Evolutionary conservation across 1,140 invertebrate genomes (phyloP).

Genomic region (Drosophila sp.): DNA sequence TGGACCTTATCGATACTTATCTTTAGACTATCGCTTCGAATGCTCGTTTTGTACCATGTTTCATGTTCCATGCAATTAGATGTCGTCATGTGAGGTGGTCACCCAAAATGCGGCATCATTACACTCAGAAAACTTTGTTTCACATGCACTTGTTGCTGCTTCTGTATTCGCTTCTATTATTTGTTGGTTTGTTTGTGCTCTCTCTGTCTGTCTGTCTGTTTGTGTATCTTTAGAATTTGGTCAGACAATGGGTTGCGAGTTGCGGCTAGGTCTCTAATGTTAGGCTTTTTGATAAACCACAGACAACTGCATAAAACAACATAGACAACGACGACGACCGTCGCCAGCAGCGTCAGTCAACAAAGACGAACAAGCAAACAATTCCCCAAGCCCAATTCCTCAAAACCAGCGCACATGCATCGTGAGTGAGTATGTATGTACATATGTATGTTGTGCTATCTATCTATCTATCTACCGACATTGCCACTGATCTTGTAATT

Average conservation of each 20-base stretch:
- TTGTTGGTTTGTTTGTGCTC: slow-evolving; percentile 34
- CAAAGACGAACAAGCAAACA: slow-evolving; percentile 2
- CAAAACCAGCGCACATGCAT: neutral
- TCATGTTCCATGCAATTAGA: slow-evolving; percentile 6
- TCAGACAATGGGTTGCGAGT: slow-evolving; percentile 59
- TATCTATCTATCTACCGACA: slow-evolving; percentile 10
- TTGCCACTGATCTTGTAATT: slow-evolving; percentile 67
- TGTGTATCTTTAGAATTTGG: slow-evolving; percentile 65
- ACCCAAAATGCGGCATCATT: slow-evolving; percentile 6
- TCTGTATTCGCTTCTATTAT: slow-evolving; percentile 22
- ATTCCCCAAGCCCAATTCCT: neutral
- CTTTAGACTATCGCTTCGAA: neutral
- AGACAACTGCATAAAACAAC: slow-evolving; percentile 26
- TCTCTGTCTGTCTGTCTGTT: slow-evolving; percentile 35
- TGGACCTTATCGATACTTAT: slow-evolving; percentile 9
- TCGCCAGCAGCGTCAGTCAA: slow-evolving; percentile 1
- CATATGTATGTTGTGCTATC: no score
- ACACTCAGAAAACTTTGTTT: slow-evolving; percentile 53
- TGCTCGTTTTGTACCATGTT: neutral
- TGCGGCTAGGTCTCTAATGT: slow-evolving; percentile 26
- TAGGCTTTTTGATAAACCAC: slow-evolving; percentile 63
- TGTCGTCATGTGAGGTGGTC: slow-evolving; percentile 10
- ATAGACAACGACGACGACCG: neutral
- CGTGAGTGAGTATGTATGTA: no score
- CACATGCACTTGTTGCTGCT: slow-evolving; percentile 64